These are phyloP conservation scores for Beroe forskalii DNA, from an alignment of 37 sponge, comb jelly and placozoan species.

Conservation along the genomic window DNA sequence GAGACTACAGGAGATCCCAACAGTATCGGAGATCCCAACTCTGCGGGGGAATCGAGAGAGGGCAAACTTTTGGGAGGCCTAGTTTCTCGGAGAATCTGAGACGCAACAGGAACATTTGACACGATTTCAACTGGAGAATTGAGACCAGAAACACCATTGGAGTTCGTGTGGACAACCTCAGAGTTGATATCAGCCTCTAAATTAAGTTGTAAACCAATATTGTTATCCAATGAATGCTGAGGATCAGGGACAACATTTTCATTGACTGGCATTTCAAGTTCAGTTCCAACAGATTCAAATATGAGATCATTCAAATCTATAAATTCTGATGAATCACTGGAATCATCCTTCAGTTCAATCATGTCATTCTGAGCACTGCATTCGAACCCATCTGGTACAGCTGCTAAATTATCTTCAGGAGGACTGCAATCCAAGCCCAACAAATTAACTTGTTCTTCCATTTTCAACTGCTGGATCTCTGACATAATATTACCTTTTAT, in stretches of 20 bases:
- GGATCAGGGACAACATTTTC: neutral
- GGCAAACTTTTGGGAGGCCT: no score
- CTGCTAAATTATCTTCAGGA: no score
- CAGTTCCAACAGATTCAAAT: no score
- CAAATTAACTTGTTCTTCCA: constrained; percentile 2
- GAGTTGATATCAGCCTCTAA: neutral
- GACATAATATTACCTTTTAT: neutral
- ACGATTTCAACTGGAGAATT: neutral
- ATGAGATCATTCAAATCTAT: neutral
- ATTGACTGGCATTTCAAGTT: neutral
- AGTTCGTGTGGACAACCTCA: neutral
- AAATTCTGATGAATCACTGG: neutral
- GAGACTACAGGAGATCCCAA: neutral
- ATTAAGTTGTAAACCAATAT: neutral
- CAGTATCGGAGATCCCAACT: no score
- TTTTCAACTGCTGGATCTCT: neutral
- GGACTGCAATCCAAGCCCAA: constrained; percentile 4
- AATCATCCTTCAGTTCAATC: neutral
- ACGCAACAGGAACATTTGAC: neutral
- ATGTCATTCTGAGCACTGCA: neutral
- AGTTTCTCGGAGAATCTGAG: neutral
- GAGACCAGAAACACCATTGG: neutral
- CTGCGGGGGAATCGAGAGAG: neutral
- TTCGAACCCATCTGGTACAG: no score
- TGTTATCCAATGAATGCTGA: neutral